A percentile compares a stretch with the other conserved stretches of the same genome.
These are phyloP conservation scores for Caenorhabditis angaria DNA, from an alignment of 2,888 invertebrate species.

Conservation along the genomic window DNA sequence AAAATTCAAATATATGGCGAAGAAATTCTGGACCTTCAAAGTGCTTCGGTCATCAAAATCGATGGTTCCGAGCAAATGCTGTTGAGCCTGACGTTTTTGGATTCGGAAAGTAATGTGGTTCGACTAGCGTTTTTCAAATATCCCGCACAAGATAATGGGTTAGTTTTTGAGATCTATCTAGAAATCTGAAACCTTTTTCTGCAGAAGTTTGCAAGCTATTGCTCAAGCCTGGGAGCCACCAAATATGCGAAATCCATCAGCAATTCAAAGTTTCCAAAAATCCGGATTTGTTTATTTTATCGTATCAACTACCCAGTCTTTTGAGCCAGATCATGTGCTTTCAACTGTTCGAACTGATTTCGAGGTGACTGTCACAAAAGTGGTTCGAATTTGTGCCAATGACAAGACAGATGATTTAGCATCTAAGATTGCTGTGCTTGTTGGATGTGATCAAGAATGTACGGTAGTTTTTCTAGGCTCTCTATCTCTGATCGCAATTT, in stretches of 20 bases:
- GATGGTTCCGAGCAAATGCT: slow-evolving; percentile 27
- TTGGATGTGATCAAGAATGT: slow-evolving; percentile 39
- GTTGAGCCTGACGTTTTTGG: slow-evolving; percentile 18
- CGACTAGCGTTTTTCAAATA: slow-evolving; percentile 20
- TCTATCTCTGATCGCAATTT: background rate
- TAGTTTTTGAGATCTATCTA: background rate
- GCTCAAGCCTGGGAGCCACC: slow-evolving; percentile 36
- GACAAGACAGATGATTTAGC: slow-evolving; percentile 35
- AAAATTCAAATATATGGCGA: slow-evolving; percentile 14
- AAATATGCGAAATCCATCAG: slow-evolving; percentile 33
- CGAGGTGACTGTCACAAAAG: slow-evolving; percentile 26
- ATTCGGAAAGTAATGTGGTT: background rate
- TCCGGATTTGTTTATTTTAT: slow-evolving; percentile 46
- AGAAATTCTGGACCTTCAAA: slow-evolving; percentile 20
- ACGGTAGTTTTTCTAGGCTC: too few species aligned
- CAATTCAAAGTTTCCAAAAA: slow-evolving; percentile 34
- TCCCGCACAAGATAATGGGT: slow-evolving; percentile 38
- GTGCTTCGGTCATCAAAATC: slow-evolving; percentile 32
- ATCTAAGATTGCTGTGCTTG: slow-evolving; percentile 23
- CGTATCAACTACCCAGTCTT: slow-evolving; percentile 32
- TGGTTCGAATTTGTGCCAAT: slow-evolving; percentile 27
- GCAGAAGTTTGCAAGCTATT: slow-evolving; percentile 13
- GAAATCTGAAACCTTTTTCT: slow-evolving; percentile 15
- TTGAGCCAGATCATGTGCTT: slow-evolving; percentile 37
- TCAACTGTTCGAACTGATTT: slow-evolving; percentile 10